Evolutionary conservation across 1,140 invertebrate species (phyloP).

Genomic region (Archegozetes longisetosus): DNA sequence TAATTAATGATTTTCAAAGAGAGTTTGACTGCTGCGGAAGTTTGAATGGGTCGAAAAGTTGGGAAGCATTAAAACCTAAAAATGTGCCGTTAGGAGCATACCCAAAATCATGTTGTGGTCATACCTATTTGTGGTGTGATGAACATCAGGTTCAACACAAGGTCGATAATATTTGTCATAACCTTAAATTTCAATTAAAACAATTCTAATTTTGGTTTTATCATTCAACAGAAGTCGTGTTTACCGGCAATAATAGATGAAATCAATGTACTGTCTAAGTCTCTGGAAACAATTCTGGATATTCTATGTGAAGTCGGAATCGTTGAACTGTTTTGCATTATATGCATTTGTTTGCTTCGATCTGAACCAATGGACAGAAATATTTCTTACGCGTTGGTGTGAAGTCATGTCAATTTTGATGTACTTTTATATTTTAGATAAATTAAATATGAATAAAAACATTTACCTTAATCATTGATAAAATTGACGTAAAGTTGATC

Average conservation of each 20-base stretch:
- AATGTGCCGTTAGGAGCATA: not conserved
- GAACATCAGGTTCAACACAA: not conserved
- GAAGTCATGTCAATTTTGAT: too few relatives aligned
- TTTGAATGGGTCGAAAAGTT: not conserved
- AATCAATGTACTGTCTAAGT: not conserved
- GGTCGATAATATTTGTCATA: not conserved
- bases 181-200: not conserved
- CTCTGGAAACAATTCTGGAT: not conserved
- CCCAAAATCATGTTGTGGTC: not conserved
- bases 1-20: not conserved
- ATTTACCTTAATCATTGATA: too few relatives aligned
- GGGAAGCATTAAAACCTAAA: not conserved
- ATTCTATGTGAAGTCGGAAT: not conserved
- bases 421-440: too few relatives aligned
- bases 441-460: too few relatives aligned
- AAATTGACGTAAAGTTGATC: too few relatives aligned
- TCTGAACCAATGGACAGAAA: not conserved
- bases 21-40: not conserved
- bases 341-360: not conserved
- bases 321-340: not conserved
- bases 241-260: not conserved
- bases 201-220: not conserved
- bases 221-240: not conserved
- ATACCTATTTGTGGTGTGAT: not conserved
- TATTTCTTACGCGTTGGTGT: too few relatives aligned